These are phyloP conservation scores for Azemiops feae DNA, from an alignment of 2,113 vertebrate species.

Conservation along the genomic window DNA sequence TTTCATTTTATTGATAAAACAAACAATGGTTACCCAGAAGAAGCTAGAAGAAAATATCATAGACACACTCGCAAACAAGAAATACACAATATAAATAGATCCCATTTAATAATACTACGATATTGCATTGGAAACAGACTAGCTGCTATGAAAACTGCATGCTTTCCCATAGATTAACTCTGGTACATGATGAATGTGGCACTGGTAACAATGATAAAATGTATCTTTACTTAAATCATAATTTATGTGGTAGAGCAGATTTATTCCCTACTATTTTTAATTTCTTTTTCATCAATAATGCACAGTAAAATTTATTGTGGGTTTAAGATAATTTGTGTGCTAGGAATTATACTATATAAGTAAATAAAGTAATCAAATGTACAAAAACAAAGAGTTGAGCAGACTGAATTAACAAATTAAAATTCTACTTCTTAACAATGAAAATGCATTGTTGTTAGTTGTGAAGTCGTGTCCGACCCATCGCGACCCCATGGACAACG, in stretches of 20 bases:
- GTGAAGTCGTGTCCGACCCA: no score
- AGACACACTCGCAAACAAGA: background rate
- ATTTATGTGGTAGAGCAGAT: background rate
- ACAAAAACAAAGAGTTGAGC: conserved; percentile 30
- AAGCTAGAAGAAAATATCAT: background rate
- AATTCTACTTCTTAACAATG: background rate
- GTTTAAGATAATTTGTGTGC: background rate
- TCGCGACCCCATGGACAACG: no score
- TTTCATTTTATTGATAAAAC: background rate
- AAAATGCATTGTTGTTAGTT: background rate
- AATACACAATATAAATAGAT: background rate
- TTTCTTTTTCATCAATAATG: background rate
- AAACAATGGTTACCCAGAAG: background rate
- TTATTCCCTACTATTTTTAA: background rate
- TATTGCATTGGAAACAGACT: background rate
- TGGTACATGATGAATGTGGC: no score
- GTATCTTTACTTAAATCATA: background rate
- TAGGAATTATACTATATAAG: background rate
- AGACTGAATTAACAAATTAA: conserved; percentile 11
- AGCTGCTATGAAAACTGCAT: background rate
- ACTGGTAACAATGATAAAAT: no score
- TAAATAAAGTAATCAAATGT: conserved; percentile 14
- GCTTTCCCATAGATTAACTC: background rate
- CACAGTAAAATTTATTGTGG: background rate
- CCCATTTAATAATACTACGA: background rate